Percentiles rank a stretch among this genome's conserved stretches.
These are phyloP conservation scores for Pterostichus niger DNA, from an alignment of 2,888 invertebrate species.

Conservation along the genomic window DNA sequence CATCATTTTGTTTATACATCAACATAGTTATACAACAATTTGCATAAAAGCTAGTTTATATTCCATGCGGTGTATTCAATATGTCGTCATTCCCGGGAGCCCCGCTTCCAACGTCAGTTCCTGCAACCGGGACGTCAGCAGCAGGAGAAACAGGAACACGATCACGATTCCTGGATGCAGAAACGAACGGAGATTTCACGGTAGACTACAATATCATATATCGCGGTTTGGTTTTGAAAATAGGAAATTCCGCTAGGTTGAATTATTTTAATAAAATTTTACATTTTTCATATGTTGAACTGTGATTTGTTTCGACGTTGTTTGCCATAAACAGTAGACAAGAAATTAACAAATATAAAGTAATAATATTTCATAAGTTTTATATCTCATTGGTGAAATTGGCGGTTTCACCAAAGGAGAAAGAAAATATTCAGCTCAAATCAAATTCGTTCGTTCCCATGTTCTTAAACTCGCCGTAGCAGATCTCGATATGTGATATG, in stretches of 20 bases:
- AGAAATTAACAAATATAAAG: no score
- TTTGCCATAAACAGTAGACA: no score
- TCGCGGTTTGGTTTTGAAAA: slow-evolving; percentile 12
- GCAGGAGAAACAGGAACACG: slow-evolving; percentile 5
- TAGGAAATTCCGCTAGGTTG: slow-evolving; percentile 21
- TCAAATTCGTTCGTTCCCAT: no score
- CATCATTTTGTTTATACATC: slow-evolving; percentile 62
- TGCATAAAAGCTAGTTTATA: slow-evolving; percentile 69
- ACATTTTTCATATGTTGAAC: no score
- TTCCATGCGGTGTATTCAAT: slow-evolving; percentile 69
- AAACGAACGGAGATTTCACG: slow-evolving; percentile 19
- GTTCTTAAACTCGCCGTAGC: no score
- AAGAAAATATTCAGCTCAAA: no score
- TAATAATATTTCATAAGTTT: no score
- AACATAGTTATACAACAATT: slow-evolving; percentile 64
- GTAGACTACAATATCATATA: slow-evolving; percentile 9
- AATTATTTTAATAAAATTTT: slow-evolving; percentile 5
- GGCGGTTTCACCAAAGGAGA: no score
- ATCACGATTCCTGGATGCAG: slow-evolving; percentile 12
- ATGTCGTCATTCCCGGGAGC: slow-evolving; percentile 66
- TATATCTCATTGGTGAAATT: no score
- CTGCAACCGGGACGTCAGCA: slow-evolving; percentile 26
- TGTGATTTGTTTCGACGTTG: no score
- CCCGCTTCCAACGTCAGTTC: slow-evolving; percentile 62
- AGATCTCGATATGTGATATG: no score